phyloP scores from a whole-genome alignment of 1,140 invertebrate species.

The Pygmarrhopalites habei region DNA sequence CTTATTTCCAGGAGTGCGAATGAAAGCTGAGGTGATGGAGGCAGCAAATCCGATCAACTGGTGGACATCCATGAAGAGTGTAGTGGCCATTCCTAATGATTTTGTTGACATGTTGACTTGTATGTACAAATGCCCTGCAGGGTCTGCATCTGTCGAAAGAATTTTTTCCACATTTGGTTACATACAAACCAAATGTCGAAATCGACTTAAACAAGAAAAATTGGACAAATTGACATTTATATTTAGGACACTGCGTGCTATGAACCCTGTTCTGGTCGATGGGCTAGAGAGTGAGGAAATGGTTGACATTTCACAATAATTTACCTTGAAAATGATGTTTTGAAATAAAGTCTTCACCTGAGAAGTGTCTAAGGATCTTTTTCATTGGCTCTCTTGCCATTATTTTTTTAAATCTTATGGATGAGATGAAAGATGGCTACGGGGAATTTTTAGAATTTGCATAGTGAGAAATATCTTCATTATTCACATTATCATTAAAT shows the following conservation, averaged over 20 bases:
- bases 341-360: too few species aligned
- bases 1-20: not conserved
- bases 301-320: too few species aligned
- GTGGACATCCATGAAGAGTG: not conserved
- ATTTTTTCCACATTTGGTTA: constrained; percentile 13
- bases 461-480: too few species aligned
- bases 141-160: constrained; percentile 9
- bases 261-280: too few species aligned
- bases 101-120: not conserved
- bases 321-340: too few species aligned
- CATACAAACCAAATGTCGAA: constrained; percentile 6
- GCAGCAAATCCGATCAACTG: not conserved
- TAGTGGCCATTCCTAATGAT: not conserved
- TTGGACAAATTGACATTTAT: constrained; percentile 8
- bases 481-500: too few species aligned
- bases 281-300: too few species aligned
- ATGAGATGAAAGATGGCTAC: too few species aligned
- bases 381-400: too few species aligned
- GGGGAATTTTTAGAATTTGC: too few species aligned
- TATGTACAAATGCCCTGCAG: constrained; percentile 1
- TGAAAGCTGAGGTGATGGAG: not conserved
- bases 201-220: constrained; percentile 3
- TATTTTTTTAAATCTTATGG: too few species aligned
- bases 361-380: too few species aligned
- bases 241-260: not conserved